A percentile compares a stretch with the other conserved stretches of the same genome.
phyloP scores from a whole-genome alignment of 2,888 invertebrate genomes.

The Toxonevra muliebris region DNA sequence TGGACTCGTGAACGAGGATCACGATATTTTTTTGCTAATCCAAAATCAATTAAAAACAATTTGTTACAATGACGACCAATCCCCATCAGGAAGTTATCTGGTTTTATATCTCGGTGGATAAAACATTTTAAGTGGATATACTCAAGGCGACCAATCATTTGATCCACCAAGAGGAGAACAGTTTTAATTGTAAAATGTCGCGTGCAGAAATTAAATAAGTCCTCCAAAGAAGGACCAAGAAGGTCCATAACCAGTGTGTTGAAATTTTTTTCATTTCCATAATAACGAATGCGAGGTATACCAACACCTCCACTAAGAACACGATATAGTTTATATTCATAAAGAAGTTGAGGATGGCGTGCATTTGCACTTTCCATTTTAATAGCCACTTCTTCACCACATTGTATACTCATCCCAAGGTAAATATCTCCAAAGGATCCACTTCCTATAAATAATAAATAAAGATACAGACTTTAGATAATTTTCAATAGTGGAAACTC shows the following conservation, averaged over 20 bases:
- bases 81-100: constrained; percentile 98
- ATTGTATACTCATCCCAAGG: constrained; percentile 89
- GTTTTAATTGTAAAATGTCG: constrained; percentile 99
- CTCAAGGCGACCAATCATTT: constrained; percentile 95
- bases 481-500: too few relatives aligned
- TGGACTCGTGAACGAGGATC: constrained; percentile 92
- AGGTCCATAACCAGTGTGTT: constrained; percentile 99
- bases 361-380: constrained; percentile 97
- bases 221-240: constrained; percentile 96
- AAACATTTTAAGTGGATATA: constrained; percentile 99
- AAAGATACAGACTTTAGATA: too few relatives aligned
- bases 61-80: constrained; percentile 98
- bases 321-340: constrained; percentile 99
- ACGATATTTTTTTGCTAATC: constrained; percentile 97
- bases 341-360: constrained; percentile 97
- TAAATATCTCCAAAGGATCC: constrained; percentile 99
- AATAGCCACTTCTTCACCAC: constrained; percentile 98
- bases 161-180: constrained; percentile 97
- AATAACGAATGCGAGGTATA: constrained; percentile 96
- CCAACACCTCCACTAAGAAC: constrained; percentile 97
- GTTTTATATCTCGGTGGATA: constrained; percentile 98
- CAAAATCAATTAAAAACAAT: constrained; percentile 99
- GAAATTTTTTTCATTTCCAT: constrained; percentile 95
- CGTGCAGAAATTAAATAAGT: constrained; percentile 99
- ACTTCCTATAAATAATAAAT: constrained; percentile 67